Evolutionary conservation across 2,797 vertebrate genomes (phyloP), one percentile per base, ranked within the genome.

Genomic region (Acropternis orthonyx): DNA sequence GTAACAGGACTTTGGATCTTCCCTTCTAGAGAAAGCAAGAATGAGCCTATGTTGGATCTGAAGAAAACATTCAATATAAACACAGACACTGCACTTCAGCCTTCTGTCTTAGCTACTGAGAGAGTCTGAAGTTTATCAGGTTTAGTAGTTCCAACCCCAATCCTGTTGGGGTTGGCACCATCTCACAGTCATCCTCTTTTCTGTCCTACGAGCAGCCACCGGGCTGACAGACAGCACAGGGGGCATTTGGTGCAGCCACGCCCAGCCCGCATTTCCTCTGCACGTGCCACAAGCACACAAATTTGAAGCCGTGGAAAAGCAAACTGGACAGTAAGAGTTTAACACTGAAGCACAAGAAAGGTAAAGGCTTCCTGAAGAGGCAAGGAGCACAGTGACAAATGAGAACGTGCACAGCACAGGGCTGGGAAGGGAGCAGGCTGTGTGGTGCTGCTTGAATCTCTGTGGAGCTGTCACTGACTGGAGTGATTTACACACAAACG

Each of bases 231-330:
- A 5, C 2, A 55, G 34, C 59, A 69, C 22, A 43, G 32, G 18
- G 36, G 10, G 18, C 20, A 21, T 30, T 30, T 20, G 26, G 12
- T 3, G 24, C 16, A 9, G 34, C 28, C 59, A 15, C 39, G 18
- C 24, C 30, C 44, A 52, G 73, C 34, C 52, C 56, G 22, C 49
- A 7, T 32, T 59, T 76, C 78, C n/a, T 67, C 32, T 26, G 23
- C 20, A 12, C 59, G 37, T 39, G 24, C 7, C 19, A 59, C 0
- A 0, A 39, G 7, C 22, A 34, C 32, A n/a, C 10, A 12, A 74
- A 67, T 32, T 19, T 12, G 43, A 62, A 66, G 44, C 4, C 5
- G 5, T 8, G 21, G 18, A 27, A 68, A 49, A 67, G 11, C 39
- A 71, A 77, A 48, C 8, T 21, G 16, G 12, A 48, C 22, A 77